Evolutionary conservation across 2,797 vertebrate genomes (phyloP).

Genomic region (Coluber constrictor): DNA sequence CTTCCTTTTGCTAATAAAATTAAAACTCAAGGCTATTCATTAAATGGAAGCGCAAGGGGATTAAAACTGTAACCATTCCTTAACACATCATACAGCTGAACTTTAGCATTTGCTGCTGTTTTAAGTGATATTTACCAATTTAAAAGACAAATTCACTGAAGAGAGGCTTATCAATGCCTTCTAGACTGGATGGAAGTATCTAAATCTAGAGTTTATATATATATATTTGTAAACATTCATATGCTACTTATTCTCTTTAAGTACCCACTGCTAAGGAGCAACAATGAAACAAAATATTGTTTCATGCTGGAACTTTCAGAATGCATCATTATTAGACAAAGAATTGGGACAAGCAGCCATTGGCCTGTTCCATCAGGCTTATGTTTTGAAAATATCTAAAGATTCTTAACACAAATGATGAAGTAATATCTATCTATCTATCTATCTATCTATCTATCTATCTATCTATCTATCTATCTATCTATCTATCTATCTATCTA

Average conservation of each 20-base stretch:
- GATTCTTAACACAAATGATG: neutral
- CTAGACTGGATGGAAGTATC: neutral
- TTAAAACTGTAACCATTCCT: neutral
- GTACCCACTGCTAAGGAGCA: neutral
- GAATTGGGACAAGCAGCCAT: neutral
- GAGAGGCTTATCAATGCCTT: neutral
- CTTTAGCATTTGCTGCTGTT: neutral
- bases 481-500: too few species aligned
- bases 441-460: too few species aligned
- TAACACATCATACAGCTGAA: neutral
- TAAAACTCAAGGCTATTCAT: neutral
- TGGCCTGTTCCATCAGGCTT: neutral
- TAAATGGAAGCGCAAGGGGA: neutral
- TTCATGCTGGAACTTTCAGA: neutral
- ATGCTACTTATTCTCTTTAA: neutral
- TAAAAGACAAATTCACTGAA: neutral
- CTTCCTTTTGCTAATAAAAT: neutral
- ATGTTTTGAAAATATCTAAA: neutral
- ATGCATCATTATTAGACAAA: neutral
- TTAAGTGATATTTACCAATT: neutral
- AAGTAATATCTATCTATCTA: neutral
- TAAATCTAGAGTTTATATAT: neutral
- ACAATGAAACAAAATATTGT: neutral
- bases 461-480: too few species aligned
- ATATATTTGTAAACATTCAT: neutral